phyloP scores from a whole-genome alignment of 2,888 invertebrate genomes.

The Cylindroiulus punctatus region DNA sequence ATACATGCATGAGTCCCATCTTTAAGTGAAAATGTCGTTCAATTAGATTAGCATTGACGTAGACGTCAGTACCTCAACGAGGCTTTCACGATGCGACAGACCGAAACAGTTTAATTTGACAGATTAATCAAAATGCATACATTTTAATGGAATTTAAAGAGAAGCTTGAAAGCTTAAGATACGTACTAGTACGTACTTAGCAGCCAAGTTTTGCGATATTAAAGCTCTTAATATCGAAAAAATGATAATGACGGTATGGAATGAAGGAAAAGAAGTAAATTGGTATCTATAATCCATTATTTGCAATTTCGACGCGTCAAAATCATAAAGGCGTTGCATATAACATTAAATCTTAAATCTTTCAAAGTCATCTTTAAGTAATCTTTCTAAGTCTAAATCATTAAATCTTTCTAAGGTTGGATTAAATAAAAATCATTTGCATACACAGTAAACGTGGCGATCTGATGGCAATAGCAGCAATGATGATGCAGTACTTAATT shows the following conservation, averaged over 20 bases:
- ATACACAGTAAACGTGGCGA: too few relatives aligned
- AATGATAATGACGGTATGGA: neutral
- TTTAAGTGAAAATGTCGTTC: constrained; percentile 24
- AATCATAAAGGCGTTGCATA: too few relatives aligned
- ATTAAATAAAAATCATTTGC: too few relatives aligned
- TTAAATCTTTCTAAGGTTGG: too few relatives aligned
- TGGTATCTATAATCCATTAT: neutral
- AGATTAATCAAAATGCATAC: neutral
- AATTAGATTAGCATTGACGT: constrained; percentile 29
- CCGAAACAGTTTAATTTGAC: constrained; percentile 34
- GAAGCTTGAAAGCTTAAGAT: neutral
- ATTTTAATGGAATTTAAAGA: constrained; percentile 22
- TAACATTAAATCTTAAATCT: too few relatives aligned
- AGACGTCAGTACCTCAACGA: neutral
- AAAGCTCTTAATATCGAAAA: too few relatives aligned
- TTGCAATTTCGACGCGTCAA: neutral
- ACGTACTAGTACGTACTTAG: neutral
- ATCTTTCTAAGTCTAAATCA: too few relatives aligned
- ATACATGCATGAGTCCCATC: neutral
- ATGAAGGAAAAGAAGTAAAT: neutral
- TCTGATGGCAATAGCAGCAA: too few relatives aligned
- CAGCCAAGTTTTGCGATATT: neutral
- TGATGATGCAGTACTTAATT: too few relatives aligned
- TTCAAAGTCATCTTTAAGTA: too few relatives aligned
- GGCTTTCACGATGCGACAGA: constrained; percentile 5